Evolutionary conservation across 2,888 invertebrate species (phyloP), one percentile per base, ranked within the genome.

Genomic region (Germaria angustata): DNA sequence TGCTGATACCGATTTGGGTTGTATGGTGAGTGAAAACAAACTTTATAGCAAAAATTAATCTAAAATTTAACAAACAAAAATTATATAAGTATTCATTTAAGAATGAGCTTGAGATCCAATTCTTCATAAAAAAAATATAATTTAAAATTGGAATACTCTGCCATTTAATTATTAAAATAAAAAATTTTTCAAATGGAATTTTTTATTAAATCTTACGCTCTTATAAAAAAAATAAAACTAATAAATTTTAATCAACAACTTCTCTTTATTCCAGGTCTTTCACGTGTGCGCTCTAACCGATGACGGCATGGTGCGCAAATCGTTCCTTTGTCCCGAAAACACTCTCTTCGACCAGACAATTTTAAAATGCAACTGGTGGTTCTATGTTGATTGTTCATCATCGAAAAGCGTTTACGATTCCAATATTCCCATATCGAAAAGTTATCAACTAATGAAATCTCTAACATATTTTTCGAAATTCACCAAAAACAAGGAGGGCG

Each of bases 361-460:
- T 59, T 93, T 97, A 5, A 97, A 97, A 89, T 97, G 97, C 91
- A 97, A 97, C 90, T 97, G 97, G 97, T 97, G 96, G 96, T 96
- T 97, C 92, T 97, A 97, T 90, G 97, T 97, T 0, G 97, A 97
- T 89, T 97, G 97, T 91, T 95, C 95, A 90, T 93, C 94, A 72
- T 96, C 96, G 22, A 94, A 93, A 86, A 94, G 93, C 84, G 92
- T 96, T 28, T 97, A 97, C 90, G 96, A 97, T 87, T 96, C 97
- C 13, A 98, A 97, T 89, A 96, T 97, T 83, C 97, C 97, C 0
- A 95, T 97, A 66, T 97, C 97, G 34, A 97, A 97, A 91, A 97
- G 96, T 90, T 97, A 97, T 90, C 97, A 97, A 90, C 92, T 97
- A 4, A 97, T 97, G 96, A 96, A 96, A 90, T 96, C 96, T 0